Conservation (phyloP, 2,888 invertebrate species). For the Agonum fuliginosum region DNA sequence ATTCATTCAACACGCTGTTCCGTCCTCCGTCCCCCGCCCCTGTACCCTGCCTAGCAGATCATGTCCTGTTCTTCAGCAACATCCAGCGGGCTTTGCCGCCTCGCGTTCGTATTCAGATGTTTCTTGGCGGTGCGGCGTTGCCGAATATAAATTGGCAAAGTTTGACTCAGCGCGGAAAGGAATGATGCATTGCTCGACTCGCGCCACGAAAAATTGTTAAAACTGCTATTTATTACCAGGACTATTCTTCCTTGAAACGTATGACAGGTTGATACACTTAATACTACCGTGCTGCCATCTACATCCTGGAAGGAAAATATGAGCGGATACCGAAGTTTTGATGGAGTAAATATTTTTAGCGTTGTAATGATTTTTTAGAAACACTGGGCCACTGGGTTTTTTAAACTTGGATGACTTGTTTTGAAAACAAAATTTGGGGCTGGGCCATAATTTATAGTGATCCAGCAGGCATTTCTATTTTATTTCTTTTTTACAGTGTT, state of each 20-base stretch:
- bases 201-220: conserved; percentile 38
- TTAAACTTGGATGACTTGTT: too few species aligned
- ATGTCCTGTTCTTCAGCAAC: not conserved
- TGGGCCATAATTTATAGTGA: too few species aligned
- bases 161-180: conserved; percentile 39
- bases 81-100: not conserved
- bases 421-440: too few species aligned
- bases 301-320: conserved; percentile 31
- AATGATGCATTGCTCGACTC: conserved; percentile 39
- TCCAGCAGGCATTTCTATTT: too few species aligned
- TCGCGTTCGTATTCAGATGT: conserved; percentile 41
- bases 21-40: too few species aligned
- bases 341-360: conserved; percentile 23
- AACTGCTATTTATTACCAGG: conserved; percentile 47
- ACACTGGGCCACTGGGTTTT: too few species aligned
- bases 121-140: conserved; percentile 29
- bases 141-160: conserved; percentile 55
- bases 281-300: conserved; percentile 25
- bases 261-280: conserved; percentile 51
- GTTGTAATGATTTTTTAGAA: conserved; percentile 17
- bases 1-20: conserved; percentile 22
- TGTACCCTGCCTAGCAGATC: not conserved
- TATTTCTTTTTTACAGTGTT: too few species aligned
- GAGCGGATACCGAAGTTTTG: not conserved
- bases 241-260: conserved; percentile 36